Evolutionary conservation across 2,888 invertebrate genomes (phyloP).

Genomic region (Hipparchia sbordonii): DNA sequence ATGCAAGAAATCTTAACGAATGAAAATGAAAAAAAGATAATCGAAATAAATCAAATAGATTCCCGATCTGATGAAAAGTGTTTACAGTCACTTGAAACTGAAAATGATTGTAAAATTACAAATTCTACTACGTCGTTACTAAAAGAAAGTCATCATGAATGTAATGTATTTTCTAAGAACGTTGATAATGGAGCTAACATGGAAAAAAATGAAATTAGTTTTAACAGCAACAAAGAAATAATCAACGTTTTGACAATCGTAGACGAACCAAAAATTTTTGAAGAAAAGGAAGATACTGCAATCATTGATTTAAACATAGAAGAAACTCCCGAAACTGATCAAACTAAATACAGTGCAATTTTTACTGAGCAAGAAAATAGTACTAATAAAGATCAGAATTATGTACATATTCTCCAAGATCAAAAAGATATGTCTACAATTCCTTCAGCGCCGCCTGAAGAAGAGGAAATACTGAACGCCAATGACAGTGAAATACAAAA

Average conservation of each 20-base stretch:
- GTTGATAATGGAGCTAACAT: not conserved
- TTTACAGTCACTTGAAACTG: not conserved
- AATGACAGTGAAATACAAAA: constrained; percentile 35
- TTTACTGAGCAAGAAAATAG: not conserved
- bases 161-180: not conserved
- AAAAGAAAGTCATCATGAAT: not conserved
- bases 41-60: not conserved
- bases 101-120: not conserved
- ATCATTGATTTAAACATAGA: not conserved
- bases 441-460: constrained; percentile 10
- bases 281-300: not conserved
- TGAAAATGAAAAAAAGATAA: not conserved
- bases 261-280: constrained; percentile 1
- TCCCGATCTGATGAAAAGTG: not conserved
- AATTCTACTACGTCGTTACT: not conserved
- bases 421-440: not conserved
- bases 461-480: constrained; percentile 16
- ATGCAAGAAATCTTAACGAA: not conserved
- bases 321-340: not conserved
- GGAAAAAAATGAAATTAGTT: not conserved
- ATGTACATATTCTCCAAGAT: not conserved
- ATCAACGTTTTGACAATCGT: not conserved
- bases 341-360: not conserved
- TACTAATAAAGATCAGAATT: not conserved
- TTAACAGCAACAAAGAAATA: not conserved